A percentile compares a stretch with the other conserved stretches of the same genome.
phyloP scores from a whole-genome alignment of 2,113 vertebrate genomes.

The Alethe castanea region DNA sequence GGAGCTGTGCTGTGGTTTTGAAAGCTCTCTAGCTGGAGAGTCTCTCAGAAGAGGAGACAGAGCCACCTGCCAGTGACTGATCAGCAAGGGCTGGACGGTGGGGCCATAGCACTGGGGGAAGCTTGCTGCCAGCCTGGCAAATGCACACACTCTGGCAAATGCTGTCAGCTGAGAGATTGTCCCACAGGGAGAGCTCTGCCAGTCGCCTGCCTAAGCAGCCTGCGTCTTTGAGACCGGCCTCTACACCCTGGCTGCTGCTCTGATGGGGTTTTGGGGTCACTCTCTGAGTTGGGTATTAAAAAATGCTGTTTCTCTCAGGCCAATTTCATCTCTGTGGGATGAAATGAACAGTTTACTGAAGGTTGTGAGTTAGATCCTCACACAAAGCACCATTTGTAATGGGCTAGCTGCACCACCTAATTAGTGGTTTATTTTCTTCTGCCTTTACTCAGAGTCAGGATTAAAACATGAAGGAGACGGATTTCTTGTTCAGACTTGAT shows the following conservation, averaged over 20 bases:
- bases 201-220: not conserved
- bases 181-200: not conserved
- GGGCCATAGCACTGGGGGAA: fast-evolving
- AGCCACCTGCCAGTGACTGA: not conserved
- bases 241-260: fast-evolving
- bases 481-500: no score
- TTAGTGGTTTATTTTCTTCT: no score
- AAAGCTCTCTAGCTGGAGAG: not conserved
- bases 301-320: not conserved
- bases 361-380: no score
- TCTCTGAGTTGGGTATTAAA: not conserved
- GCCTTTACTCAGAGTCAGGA: no score
- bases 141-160: not conserved
- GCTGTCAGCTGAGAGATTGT: not conserved
- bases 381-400: no score
- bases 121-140: not conserved
- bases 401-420: no score
- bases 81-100: not conserved
- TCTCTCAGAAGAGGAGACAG: not conserved
- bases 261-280: fast-evolving
- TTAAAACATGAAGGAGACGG: no score
- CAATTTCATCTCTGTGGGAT: not conserved
- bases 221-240: fast-evolving
- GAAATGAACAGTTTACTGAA: not conserved
- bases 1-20: not conserved